A percentile compares a stretch with the other conserved stretches of the same genome.
Evolutionary conservation across 92 coral and sea anemone species (phyloP).

Genomic region (Porites lobata): DNA sequence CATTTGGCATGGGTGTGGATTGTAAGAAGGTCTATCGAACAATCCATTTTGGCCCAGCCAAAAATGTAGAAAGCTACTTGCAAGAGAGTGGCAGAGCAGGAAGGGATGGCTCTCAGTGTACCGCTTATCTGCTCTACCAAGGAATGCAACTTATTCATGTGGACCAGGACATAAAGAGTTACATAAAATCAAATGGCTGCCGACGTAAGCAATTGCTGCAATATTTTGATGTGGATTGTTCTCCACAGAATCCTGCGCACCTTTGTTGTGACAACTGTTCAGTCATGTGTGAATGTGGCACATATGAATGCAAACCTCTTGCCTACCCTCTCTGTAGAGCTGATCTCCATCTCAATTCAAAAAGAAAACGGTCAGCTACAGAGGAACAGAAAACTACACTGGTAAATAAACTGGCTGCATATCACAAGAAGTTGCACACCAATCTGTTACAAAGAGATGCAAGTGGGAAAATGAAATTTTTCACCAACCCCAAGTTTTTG

Average conservation of each 20-base stretch:
- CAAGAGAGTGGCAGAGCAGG: slow-evolving; percentile 43
- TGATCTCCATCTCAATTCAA: no score
- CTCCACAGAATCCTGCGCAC: background rate
- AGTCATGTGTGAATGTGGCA: background rate
- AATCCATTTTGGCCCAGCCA: slow-evolving; percentile 43
- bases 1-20: background rate
- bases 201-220: background rate
- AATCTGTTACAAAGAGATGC: slow-evolving; percentile 43
- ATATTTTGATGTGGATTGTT: background rate
- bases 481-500: slow-evolving; percentile 34
- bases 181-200: background rate
- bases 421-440: slow-evolving; percentile 32
- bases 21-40: slow-evolving; percentile 30
- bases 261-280: background rate
- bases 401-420: slow-evolving; percentile 19
- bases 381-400: slow-evolving; percentile 22
- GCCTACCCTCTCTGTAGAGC: no score
- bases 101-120: slow-evolving; percentile 21
- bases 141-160: background rate
- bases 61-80: slow-evolving; percentile 27
- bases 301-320: no score
- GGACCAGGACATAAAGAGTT: background rate
- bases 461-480: slow-evolving; percentile 42
- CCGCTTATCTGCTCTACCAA: background rate
- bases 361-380: slow-evolving; percentile 14